These are phyloP conservation scores for Pantala flavescens DNA, from an alignment of 1,140 invertebrate genomes.

Conservation along the genomic window DNA sequence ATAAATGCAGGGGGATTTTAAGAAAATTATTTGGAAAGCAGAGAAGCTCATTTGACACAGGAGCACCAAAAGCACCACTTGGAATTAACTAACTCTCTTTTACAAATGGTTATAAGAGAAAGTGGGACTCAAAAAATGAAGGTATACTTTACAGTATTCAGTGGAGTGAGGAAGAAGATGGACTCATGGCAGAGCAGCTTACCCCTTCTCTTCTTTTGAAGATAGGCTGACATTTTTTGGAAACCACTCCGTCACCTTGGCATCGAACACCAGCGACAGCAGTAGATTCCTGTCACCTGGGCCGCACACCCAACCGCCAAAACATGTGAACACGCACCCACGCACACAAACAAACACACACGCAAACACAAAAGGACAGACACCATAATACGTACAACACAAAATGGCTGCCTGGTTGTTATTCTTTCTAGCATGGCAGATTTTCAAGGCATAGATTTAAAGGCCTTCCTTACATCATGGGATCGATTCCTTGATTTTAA, in stretches of 20 bases:
- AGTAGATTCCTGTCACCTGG: conserved; percentile 74
- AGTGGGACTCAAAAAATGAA: conserved; percentile 7
- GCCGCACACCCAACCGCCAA: conserved; percentile 14
- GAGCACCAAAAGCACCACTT: not conserved
- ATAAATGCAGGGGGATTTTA: too few relatives aligned
- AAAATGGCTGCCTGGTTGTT: not conserved
- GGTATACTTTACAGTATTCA: not conserved
- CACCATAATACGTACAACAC: conserved; percentile 9
- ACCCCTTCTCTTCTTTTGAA: conserved; percentile 59
- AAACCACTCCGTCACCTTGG: conserved; percentile 75
- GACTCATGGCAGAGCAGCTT: conserved; percentile 30
- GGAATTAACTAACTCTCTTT: not conserved
- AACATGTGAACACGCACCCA: not conserved
- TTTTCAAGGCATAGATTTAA: not conserved
- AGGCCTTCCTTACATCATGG: too few relatives aligned
- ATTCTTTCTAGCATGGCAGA: not conserved
- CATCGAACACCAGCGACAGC: conserved; percentile 74
- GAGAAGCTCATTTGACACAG: not conserved
- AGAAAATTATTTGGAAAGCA: too few relatives aligned
- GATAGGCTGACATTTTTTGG: conserved; percentile 56
- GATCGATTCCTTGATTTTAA: not conserved
- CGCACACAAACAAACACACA: conserved; percentile 8
- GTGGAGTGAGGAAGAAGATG: not conserved
- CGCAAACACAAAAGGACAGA: conserved; percentile 8
- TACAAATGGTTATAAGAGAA: not conserved